Base-by-base conservation (phyloP, 2,797 vertebrate genomes). In the Psittacula echo region DNA sequence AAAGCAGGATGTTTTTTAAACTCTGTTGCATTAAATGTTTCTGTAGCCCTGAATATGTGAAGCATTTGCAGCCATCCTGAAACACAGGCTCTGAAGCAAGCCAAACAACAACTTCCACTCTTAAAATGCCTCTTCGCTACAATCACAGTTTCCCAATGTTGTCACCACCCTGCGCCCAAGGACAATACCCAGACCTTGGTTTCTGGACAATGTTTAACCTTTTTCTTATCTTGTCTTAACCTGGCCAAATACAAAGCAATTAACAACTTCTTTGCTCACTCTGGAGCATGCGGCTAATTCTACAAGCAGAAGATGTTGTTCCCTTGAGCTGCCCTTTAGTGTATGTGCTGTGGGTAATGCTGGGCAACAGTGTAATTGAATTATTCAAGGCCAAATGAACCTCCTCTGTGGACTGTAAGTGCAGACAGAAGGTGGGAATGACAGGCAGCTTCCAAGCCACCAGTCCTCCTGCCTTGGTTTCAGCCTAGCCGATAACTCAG, bases 201-300 rank as follows among this genome's bases (percentile, higher is more conserved):
- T 92, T 87, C 58, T 73, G 42, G 47, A 62, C 51, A 89, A 89
- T 78, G 77, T 81, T 96, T 87, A 89, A 91, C 44, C 15, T 20
- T 70, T 79, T 62, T 82, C 68, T 90, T 84, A 93, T 93, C 90
- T 90, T 68, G 34, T 70, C 64, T 92, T 92, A 85, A 50, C 17
- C n/a, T 74, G 53, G 27, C 18, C 61, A 92, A 37, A 37, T 20
- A 64, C 24, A 71, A 76, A 82, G 44, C 20, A 39, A 81, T 72
- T 61, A 78, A 64, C 61, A 78, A 62, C 8, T 47, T 10, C 61
- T 85, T 93, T 82, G 23, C 54, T 87, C 42, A 5, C 56, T 48
- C 41, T 10, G 51, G 17, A 93, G 44, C 51, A 79, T 0, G 0
- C 17, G 74, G 60, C 44, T 80, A 79, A 93, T 87, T 51, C 72